A percentile compares a stretch with the other conserved stretches of the same genome.
Conservation (phyloP, 2,888 invertebrate species). For the Chalcosyrphus nemorum region DNA sequence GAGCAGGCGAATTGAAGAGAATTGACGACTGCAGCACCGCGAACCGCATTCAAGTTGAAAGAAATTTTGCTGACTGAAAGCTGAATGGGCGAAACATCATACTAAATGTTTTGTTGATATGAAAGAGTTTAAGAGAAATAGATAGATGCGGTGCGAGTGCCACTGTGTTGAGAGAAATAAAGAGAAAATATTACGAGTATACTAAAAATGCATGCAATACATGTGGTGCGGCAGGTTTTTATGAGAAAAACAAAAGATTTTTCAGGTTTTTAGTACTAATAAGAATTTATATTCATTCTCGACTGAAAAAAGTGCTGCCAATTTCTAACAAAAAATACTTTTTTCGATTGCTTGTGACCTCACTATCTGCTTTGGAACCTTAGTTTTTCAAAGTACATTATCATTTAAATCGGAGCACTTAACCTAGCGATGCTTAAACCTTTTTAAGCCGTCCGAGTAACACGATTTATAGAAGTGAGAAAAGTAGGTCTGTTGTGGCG, state of each 20-base stretch:
- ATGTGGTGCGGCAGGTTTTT: not conserved
- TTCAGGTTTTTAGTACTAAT: slow-evolving; percentile 36
- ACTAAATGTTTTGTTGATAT: slow-evolving; percentile 61
- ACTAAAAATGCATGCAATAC: not conserved
- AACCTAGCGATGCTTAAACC: no score
- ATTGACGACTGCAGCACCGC: slow-evolving; percentile 52
- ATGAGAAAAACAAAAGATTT: slow-evolving; percentile 3
- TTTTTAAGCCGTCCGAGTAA: no score
- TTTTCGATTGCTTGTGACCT: no score
- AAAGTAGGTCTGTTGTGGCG: no score
- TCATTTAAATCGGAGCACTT: no score
- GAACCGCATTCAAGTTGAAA: slow-evolving; percentile 63
- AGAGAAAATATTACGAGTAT: slow-evolving; percentile 6
- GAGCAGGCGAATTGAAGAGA: slow-evolving; percentile 54
- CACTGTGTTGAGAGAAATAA: not conserved
- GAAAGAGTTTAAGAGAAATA: slow-evolving; percentile 9
- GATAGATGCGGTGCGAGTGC: not conserved
- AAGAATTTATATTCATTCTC: not conserved
- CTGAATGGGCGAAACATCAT: slow-evolving; percentile 64
- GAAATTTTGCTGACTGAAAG: slow-evolving; percentile 71
- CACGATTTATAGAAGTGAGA: no score
- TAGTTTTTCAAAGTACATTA: no score
- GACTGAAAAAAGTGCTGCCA: not conserved
- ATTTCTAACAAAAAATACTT: not conserved
- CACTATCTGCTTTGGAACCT: no score